Evolutionary conservation across 2,888 invertebrate species (phyloP).

Genomic region (Holacanthella duospinosa): DNA sequence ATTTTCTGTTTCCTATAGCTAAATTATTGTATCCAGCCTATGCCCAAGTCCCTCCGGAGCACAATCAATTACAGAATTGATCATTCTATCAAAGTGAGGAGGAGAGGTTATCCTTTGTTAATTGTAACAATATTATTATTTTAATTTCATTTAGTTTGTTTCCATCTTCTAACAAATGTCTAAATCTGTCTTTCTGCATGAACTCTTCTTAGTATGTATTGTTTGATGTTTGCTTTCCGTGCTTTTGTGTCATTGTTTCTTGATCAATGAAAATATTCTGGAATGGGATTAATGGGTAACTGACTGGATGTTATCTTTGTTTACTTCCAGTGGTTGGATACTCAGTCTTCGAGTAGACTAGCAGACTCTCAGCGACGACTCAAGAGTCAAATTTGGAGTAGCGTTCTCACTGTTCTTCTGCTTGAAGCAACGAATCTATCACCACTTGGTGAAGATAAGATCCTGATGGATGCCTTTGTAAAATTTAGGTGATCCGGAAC

Average conservation of each 20-base stretch:
- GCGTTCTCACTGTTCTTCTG: slow-evolving; percentile 91
- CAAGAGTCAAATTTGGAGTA: slow-evolving; percentile 94
- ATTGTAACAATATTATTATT: no score
- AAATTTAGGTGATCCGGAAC: slow-evolving; percentile 78
- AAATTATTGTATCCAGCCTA: slow-evolving; percentile 1
- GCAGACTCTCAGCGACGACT: slow-evolving; percentile 70
- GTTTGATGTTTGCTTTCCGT: no score
- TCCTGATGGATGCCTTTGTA: slow-evolving; percentile 83
- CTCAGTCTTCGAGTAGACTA: slow-evolving; percentile 40
- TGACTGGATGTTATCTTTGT: not conserved
- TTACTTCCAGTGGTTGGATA: slow-evolving; percentile 32
- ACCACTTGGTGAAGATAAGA: slow-evolving; percentile 49
- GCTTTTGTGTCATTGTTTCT: not conserved
- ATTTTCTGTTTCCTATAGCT: slow-evolving; percentile 4
- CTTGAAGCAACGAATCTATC: slow-evolving; percentile 87
- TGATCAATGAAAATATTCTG: no score
- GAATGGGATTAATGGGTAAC: no score
- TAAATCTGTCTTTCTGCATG: no score
- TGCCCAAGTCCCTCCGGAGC: slow-evolving; percentile 3
- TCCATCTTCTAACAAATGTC: no score
- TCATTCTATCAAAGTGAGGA: slow-evolving; percentile 3
- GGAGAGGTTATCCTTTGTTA: no score
- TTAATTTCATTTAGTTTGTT: no score
- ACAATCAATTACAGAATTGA: slow-evolving; percentile 1
- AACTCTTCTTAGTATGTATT: no score